Evolutionary conservation across 2,113 vertebrate genomes (phyloP).

Genomic region (Channa argus): DNA sequence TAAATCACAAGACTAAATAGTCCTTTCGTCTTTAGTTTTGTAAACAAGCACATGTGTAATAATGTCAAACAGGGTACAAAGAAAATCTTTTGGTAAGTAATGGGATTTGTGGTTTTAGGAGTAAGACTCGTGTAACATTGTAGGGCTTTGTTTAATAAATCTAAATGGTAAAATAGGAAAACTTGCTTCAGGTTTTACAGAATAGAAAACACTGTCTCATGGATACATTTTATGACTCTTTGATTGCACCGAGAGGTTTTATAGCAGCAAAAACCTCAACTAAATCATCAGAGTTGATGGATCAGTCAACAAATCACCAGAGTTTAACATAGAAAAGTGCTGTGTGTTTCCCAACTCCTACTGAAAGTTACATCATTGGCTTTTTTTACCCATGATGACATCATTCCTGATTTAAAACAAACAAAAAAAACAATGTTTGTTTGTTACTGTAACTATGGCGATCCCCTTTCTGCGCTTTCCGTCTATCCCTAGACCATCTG

Average conservation of each 20-base stretch:
- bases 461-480: too few species aligned
- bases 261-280: neutral
- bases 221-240: slow-evolving; percentile 21
- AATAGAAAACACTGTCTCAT: slow-evolving; percentile 11
- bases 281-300: too few species aligned
- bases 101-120: neutral
- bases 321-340: too few species aligned
- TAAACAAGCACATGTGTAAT: slow-evolving; percentile 11
- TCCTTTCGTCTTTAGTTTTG: too few species aligned
- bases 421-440: too few species aligned
- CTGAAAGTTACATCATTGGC: too few species aligned
- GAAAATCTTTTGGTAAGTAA: neutral
- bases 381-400: too few species aligned
- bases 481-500: too few species aligned
- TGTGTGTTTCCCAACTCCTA: too few species aligned
- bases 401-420: too few species aligned
- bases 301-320: too few species aligned
- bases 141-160: neutral
- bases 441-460: too few species aligned
- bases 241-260: slow-evolving; percentile 1
- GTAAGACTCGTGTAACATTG: slow-evolving; percentile 2
- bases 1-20: neutral
- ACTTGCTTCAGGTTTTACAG: slow-evolving; percentile 1
- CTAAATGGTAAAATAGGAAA: slow-evolving; percentile 8
- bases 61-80: neutral